Conservation (phyloP, 1,140 invertebrate genomes). For the Ladona fulva region DNA sequence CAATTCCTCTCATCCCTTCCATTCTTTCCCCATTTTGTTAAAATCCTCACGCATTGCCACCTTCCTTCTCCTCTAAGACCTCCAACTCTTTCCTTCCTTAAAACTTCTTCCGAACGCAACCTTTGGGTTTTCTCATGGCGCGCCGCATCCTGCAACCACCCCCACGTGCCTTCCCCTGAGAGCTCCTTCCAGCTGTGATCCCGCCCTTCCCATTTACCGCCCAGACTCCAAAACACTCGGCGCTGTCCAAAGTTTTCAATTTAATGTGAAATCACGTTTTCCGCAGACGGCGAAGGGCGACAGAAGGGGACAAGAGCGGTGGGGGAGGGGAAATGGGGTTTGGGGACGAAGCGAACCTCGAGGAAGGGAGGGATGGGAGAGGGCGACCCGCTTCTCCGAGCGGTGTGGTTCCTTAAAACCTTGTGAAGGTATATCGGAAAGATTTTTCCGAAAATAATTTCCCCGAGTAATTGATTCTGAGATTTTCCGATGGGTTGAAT, state of each 20-base stretch:
- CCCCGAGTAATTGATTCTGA: no score
- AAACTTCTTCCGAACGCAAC: background rate
- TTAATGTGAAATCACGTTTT: slow-evolving; percentile 17
- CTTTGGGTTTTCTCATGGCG: no score
- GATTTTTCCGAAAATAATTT: no score
- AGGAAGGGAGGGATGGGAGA: background rate
- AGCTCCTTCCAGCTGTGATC: background rate
- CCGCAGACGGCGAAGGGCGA: slow-evolving; percentile 20
- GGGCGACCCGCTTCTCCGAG: no score
- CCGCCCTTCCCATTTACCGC: background rate
- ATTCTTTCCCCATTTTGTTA: no score
- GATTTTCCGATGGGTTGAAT: no score
- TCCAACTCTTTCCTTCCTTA: background rate
- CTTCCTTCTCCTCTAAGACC: background rate
- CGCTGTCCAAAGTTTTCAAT: slow-evolving; percentile 13
- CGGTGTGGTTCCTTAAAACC: no score
- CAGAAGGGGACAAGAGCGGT: slow-evolving; percentile 23
- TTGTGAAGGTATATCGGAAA: no score
- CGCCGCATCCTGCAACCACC: no score
- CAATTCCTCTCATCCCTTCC: no score
- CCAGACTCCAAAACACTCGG: background rate
- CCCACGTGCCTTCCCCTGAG: background rate
- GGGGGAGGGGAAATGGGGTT: background rate
- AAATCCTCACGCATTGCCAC: no score
- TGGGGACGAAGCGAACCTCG: background rate